These are phyloP conservation scores for Prunella fulvescens DNA, from an alignment of 2,113 vertebrate species.

Conservation along the genomic window DNA sequence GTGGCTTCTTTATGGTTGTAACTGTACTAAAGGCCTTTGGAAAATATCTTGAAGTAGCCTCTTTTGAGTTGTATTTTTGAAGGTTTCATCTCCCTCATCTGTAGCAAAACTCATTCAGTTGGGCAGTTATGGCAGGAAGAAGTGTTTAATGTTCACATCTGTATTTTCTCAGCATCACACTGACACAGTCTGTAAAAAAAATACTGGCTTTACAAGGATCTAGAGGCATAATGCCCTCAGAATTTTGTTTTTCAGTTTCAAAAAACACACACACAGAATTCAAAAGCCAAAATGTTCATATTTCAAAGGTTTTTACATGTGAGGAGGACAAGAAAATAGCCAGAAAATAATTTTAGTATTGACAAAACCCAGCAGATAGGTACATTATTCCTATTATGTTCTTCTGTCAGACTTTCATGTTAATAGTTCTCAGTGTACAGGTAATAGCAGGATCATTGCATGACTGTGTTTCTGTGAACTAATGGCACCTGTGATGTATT, in stretches of 20 bases:
- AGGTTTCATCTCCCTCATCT: background rate
- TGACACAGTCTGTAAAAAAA: background rate
- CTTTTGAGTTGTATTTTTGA: background rate
- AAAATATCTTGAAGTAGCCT: background rate
- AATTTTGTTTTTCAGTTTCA: background rate
- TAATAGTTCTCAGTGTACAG: background rate
- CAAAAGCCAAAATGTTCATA: background rate
- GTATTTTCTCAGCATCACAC: background rate
- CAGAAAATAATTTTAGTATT: background rate
- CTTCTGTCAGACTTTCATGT: background rate
- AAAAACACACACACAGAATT: background rate
- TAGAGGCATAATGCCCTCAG: background rate
- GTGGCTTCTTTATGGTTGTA: background rate
- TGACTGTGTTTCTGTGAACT: background rate
- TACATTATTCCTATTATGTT: background rate
- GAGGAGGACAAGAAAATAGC: background rate
- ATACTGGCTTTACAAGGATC: background rate
- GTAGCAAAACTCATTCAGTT: background rate
- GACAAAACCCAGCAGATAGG: background rate
- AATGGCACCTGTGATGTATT: background rate
- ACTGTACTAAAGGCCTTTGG: background rate
- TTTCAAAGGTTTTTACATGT: background rate
- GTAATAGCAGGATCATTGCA: background rate
- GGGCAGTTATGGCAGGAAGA: background rate
- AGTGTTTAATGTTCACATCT: background rate